Base-by-base conservation (phyloP, 2,888 invertebrate genomes). In the Lordiphosa fenestrarum region DNA sequence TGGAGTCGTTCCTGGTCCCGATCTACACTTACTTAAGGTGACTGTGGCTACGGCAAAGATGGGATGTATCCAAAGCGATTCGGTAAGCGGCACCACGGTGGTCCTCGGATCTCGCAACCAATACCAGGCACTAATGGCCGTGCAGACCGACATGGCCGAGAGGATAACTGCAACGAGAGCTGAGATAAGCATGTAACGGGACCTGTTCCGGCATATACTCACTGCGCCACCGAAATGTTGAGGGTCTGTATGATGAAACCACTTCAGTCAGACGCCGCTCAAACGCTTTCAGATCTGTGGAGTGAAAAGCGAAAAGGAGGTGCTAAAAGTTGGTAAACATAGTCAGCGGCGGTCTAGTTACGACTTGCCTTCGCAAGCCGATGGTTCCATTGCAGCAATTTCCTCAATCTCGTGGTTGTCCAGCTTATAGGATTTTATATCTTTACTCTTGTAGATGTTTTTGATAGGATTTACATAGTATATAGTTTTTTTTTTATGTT, bases 241-340 rank as follows among this genome's bases (percentile, higher is more conserved):
- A 94, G 35, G 99, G 99, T 88, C 98, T 96, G 75, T 98, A 92
- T 88, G 97, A 96, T 73, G 96, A 94, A 87, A 99, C 98, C 12
- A 99, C 98, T 92, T 99, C 99, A 0, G 98, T 99, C 21, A 99
- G 91, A 53, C 99, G 93, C 71, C 98, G 93, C 90, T 99, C 99
- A 90, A 99, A 99, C 37, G 98, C 98, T 90, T 98, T 99, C 78
- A 99, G 91, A 92, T 99, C 99, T 96, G 86, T 91, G 38, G 30
- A 30, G 9, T 13, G 2, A 6, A 42, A 4, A 7, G 7, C 6
- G 12, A 3, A 9, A 10, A 7, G 19, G 9, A 39, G 38, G 6
- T 1, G 10, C 2, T 15, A 7, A 7, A 15, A 38, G 19, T 15
- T 7, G 25, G 3, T 54, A 25, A 10, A 33, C 44, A 44, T 25